Base-by-base conservation (phyloP, 2,888 invertebrate genomes). In the Incurvaria masculella region DNA sequence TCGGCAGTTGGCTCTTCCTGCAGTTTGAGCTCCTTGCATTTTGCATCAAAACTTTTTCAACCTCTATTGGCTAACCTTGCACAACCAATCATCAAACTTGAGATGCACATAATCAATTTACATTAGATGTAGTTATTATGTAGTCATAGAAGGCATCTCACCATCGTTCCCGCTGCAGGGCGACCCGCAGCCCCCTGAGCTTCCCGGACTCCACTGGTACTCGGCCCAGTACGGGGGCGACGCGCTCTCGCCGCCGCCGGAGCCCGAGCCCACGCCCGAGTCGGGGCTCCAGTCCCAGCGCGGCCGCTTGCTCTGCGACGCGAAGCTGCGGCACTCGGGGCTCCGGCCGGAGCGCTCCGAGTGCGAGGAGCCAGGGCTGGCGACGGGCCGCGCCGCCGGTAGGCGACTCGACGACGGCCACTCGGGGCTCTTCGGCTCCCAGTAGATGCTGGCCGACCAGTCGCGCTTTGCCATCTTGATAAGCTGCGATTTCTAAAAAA, bases 131-230 rank as follows among this genome's bases (percentile, higher is more conserved):
- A 11, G 23, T 27, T 33, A 6, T 14, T 6, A 8, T 8, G 41
- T 16, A 20, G 14, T 21, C 2, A 17, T n/a, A n/a, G n/a, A n/a
- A n/a, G n/a, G 5, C 2, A 2, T 26, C 49, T 56, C 57, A 74
- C 75, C 70, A 54, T 74, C 71, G 59, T 68, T 65, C 14, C 72
- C 80, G 47, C 61, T 62, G 19, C 65, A 60, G 4, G 69, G 64
- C 23, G 83, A 81, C 2, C 72, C 69, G n/a, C 79, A 71, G 18
- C 80, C 71, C 6, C 68, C 66, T 14, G 76, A 72, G 58, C 81
- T 81, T 20, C 67, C 68, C 1, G 82, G 80, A 54, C 82, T 83
- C 81, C 81, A 82, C 53, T 80, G 79, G 52, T 73, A 79, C 16
- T 74, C 70, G 10, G 66, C 67, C 66, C 71, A 68, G 47, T 67